Conservation (phyloP, 2,797 vertebrate species). For the Trichosurus vulpecula region DNA sequence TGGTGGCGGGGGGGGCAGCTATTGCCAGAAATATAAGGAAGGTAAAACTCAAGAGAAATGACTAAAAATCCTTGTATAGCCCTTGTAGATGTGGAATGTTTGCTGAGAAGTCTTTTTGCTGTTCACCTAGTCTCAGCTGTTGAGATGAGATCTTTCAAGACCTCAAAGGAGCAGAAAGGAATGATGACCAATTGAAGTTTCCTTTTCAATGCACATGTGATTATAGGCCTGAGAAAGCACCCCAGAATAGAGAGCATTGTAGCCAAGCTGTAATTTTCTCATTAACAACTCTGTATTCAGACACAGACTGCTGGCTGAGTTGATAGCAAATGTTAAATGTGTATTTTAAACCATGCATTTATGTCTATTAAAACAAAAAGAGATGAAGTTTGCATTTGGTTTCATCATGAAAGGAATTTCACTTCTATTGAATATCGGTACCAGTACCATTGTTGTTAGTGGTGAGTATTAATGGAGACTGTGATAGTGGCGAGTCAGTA, state of each 20-base stretch:
- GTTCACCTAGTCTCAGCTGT: constrained; percentile 14
- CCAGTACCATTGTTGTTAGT: constrained; percentile 3
- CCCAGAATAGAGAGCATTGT: constrained; percentile 61
- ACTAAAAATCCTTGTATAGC: not conserved
- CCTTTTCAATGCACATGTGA: constrained; percentile 54
- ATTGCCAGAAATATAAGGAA: not conserved
- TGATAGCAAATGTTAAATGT: constrained; percentile 66
- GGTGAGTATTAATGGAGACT: constrained; percentile 66
- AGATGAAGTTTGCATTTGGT: constrained; percentile 49
- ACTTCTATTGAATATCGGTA: constrained; percentile 18
- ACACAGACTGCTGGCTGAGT: constrained; percentile 53
- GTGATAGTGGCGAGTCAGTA: constrained; percentile 43
- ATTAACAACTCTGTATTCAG: constrained; percentile 64
- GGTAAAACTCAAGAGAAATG: not conserved
- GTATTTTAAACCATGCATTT: constrained; percentile 60
- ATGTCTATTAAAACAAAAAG: constrained; percentile 70
- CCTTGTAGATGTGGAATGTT: not conserved
- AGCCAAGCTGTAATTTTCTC: constrained; percentile 76
- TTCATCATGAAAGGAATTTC: constrained; percentile 40
- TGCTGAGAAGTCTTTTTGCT: constrained; percentile 4
- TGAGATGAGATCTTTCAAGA: not conserved
- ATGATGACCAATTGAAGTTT: constrained; percentile 21
- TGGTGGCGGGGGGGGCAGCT: not conserved
- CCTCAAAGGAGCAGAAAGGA: constrained; percentile 3
- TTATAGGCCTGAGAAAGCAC: constrained; percentile 20